Evolutionary conservation across 1,140 invertebrate species (phyloP), one percentile per base, ranked within the genome.

Genomic region (Tyrophagus putrescentiae): DNA sequence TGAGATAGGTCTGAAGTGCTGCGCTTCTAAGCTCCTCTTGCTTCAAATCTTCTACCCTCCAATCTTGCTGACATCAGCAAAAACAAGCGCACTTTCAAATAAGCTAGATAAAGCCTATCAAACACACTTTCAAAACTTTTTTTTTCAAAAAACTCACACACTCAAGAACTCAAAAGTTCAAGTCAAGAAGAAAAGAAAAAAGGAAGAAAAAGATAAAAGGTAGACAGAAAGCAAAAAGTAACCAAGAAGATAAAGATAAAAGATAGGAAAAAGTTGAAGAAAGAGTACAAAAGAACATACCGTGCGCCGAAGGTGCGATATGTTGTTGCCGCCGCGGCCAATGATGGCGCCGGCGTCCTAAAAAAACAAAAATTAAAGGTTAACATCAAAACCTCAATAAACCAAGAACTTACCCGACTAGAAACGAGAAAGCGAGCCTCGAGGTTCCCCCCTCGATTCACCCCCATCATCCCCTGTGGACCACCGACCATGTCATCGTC

Each of bases 311-410:
- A 99, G 80, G 74, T 98, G 92, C 76, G 98, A 98, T 72, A 99
- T 97, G 77, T 97, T 96, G 65, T 83, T 78, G 41, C 95, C 94
- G 63, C 82, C 85, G 73, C 93, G 91, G 41, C 94, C 94, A 72
- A 98, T 98, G 68, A 98, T 88, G 71, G 91, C 96, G 56, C 94
- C 94, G 58, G 94, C 94, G 27, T 64, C 60, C 44, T 61, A 60
- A 11, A 48, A 11, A 56, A 56, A 11, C 11, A 7, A 11, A 58
- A 39, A 39, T 39, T 13, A 39, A 39, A 39, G 21, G 21, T 27
- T 27, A 36, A 57, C 18, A 57, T 2, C 2, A 36, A 16, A 39
- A 13, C 2, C n/a, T 1, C 16, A 32, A 57, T 16, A 18, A 18
- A 18, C 18, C 7, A 7, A 11, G 31, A 4, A 67, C 60, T 65